phyloP scores from a whole-genome alignment of 2,797 vertebrate species.

The Scolopax bukidnonensis region DNA sequence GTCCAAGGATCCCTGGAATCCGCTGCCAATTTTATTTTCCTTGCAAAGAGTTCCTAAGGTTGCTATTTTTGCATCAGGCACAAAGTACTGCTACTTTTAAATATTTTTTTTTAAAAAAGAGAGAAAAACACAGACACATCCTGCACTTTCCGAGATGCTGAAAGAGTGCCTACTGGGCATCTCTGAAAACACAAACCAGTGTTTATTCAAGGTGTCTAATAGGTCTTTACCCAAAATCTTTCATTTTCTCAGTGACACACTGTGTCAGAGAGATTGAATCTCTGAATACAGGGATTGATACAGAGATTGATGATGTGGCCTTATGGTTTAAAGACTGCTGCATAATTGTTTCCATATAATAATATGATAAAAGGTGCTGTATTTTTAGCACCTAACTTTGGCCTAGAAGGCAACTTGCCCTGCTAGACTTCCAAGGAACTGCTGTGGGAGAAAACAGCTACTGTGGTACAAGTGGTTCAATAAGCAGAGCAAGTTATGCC shows the following conservation, averaged over 20 bases:
- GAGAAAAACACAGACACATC: accelerated
- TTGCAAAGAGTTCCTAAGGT: neutral
- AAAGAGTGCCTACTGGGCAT: neutral
- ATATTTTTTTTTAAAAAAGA: neutral
- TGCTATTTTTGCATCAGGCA: neutral
- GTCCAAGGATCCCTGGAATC: neutral
- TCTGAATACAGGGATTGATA: neutral
- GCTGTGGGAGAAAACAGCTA: neutral
- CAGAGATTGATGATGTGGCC: neutral
- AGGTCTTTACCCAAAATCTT: neutral
- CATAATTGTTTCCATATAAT: neutral
- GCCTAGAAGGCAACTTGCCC: neutral
- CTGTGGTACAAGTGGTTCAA: accelerated
- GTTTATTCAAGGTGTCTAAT: neutral
- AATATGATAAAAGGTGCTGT: neutral
- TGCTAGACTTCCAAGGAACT: neutral
- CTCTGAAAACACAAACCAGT: neutral
- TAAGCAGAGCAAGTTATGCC: neutral
- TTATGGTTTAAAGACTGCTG: neutral
- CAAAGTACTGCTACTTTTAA: neutral
- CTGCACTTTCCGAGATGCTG: neutral
- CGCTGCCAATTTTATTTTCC: neutral
- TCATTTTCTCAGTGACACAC: neutral
- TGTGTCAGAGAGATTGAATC: no score
- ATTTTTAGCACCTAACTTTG: neutral